phyloP scores from a whole-genome alignment of 2,888 invertebrate genomes.

The Ypsolopha sequella region DNA sequence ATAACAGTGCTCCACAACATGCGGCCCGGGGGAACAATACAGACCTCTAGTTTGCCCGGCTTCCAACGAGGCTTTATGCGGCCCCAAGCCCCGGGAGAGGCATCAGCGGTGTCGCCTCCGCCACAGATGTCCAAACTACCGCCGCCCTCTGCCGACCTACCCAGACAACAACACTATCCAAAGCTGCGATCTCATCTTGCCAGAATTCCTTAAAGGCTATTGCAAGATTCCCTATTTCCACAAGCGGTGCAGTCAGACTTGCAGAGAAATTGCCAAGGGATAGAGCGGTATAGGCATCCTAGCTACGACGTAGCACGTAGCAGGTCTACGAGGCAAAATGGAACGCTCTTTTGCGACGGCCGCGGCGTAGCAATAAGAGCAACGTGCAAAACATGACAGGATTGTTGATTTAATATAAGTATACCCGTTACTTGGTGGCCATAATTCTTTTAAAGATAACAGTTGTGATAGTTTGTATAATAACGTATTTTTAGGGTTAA shows the following conservation, averaged over 20 bases:
- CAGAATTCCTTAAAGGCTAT: conserved; percentile 53
- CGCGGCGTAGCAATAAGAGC: no score
- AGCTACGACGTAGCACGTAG: no score
- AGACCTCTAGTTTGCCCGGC: conserved; percentile 68
- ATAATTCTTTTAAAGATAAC: no score
- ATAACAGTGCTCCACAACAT: conserved; percentile 72
- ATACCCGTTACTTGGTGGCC: no score
- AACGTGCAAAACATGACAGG: no score
- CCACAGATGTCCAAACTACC: conserved; percentile 22
- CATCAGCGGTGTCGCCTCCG: conserved; percentile 65
- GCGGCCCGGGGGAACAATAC: conserved; percentile 69
- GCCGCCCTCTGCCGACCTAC: conserved; percentile 22
- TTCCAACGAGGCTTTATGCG: conserved; percentile 60
- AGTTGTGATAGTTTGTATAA: no score
- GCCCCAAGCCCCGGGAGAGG: conserved; percentile 60
- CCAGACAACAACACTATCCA: conserved; percentile 45
- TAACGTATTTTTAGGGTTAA: no score
- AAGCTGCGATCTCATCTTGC: conserved; percentile 56
- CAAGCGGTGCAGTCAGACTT: conserved; percentile 72
- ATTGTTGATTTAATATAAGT: no score
- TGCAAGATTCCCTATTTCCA: conserved; percentile 71
- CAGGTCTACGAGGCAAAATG: no score
- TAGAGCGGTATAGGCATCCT: no score
- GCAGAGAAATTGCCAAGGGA: conserved; percentile 26
- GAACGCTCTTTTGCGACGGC: no score